Evolutionary conservation across 2,113 vertebrate genomes (phyloP).

Genomic region (Narcine bancroftii): DNA sequence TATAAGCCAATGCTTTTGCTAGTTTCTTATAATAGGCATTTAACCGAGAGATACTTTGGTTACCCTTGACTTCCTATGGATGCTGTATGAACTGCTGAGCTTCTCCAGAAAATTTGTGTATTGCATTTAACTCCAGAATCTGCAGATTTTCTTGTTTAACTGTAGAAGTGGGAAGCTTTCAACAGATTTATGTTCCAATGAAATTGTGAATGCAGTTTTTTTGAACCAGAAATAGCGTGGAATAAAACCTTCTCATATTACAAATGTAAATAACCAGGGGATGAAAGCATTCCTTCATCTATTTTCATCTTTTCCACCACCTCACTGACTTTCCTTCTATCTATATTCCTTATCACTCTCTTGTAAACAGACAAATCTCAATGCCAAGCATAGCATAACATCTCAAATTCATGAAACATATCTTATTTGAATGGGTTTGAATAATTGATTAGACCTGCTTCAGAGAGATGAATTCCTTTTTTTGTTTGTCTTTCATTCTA

Average conservation of each 20-base stretch:
- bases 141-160: too few relatives aligned
- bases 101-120: too few relatives aligned
- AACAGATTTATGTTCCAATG: neutral
- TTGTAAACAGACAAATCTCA: neutral
- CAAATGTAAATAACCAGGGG: neutral
- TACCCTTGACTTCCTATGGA: too few relatives aligned
- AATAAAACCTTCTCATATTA: too few relatives aligned
- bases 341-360: neutral
- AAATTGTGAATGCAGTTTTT: neutral
- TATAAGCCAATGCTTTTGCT: too few relatives aligned
- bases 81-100: too few relatives aligned
- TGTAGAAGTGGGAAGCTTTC: neutral
- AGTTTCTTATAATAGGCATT: too few relatives aligned
- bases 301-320: neutral
- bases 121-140: too few relatives aligned
- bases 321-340: neutral
- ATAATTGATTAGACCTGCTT: neutral
- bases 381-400: neutral
- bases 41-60: too few relatives aligned
- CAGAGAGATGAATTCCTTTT: neutral
- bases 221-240: neutral
- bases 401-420: neutral
- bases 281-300: neutral
- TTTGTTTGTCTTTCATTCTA: neutral
- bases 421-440: neutral